A percentile compares a stretch with the other conserved stretches of the same genome.
phyloP scores from a whole-genome alignment of 2,797 vertebrate species.

The Gymnoscopelus braueri region DNA sequence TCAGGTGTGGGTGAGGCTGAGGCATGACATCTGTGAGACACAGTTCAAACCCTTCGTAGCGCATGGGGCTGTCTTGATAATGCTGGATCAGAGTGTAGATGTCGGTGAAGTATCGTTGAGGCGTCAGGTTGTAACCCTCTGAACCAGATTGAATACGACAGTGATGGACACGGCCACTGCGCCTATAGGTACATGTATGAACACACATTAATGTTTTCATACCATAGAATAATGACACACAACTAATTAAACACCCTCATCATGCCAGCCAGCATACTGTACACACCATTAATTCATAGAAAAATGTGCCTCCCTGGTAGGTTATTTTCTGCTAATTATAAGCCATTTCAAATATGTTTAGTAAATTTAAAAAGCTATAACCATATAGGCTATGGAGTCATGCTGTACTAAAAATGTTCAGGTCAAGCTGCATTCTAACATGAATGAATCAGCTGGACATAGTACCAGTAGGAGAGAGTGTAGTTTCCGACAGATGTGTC shows the following conservation, averaged over 20 bases:
- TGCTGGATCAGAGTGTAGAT: constrained; percentile 90
- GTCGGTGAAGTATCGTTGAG: constrained; percentile 89
- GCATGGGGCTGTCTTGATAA: constrained; percentile 90
- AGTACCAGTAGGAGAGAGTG: constrained; percentile 96
- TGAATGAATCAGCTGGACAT: too few species aligned
- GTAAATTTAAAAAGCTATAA: too few species aligned
- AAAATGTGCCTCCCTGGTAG: too few species aligned
- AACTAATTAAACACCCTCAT: too few species aligned
- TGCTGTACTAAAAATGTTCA: too few species aligned
- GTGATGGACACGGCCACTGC: constrained; percentile 91
- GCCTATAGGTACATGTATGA: constrained; percentile 77
- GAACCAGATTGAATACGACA: constrained; percentile 88
- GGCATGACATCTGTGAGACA: constrained; percentile 91
- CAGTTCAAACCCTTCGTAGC: constrained; percentile 93
- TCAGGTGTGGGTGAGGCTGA: constrained; percentile 86
- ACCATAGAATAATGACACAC: too few species aligned
- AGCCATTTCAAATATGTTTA: too few species aligned
- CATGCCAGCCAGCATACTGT: too few species aligned
- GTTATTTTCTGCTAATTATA: too few species aligned
- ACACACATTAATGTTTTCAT: neutral
- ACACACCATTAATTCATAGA: too few species aligned
- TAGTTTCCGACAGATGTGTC: constrained; percentile 84
- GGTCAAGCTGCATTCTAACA: too few species aligned
- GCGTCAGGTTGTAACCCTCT: constrained; percentile 90
- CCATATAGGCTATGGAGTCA: too few species aligned